Base-by-base conservation (phyloP, 2,888 invertebrate species). In the Notocelia uddmanniana region DNA sequence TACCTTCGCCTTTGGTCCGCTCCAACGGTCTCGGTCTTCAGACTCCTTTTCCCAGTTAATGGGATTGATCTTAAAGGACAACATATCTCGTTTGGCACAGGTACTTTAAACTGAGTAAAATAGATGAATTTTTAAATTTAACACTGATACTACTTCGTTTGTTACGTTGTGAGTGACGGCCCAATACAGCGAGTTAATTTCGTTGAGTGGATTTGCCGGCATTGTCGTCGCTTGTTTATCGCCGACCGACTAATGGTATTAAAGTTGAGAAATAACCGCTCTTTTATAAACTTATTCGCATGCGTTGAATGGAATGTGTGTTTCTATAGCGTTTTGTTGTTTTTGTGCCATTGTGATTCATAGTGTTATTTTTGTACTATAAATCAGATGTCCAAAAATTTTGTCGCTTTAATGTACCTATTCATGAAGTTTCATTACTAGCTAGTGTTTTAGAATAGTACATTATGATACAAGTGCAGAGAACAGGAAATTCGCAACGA, bases 191-290 rank as follows among this genome's bases (percentile, higher is more conserved):
- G 86, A 89, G 93, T 93, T 93, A 93, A 93, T 93, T 92, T 93
- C 89, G 89, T 88, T 89, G 91, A 93, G 93, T 93, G 93, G 93
- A 87, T 90, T 87, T 83, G 83, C 85, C 87, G 87, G 86, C 88
- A 91, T 92, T 92, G 93, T 92, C 85, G 83, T 82, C 90, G 89
- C 89, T 92, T 93, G 93, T 93, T 92, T 93, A 93, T 92, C 91
- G 91, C 83, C 83, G 81, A 75, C 79, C 78, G 78, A 73, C 79
- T 92, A 93, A 93, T 93, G 93, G 92, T 93, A 93, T 93, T 93
- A 92, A 90, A 91, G 85, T 91, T 87, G 87, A 88, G 87, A 88
- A 87, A 89, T 89, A 89, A 88, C 41, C 66, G 26, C 55, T 71
- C 58, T 60, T 72, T 72, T 67, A 67, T 60, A 67, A 72, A 72